Evolutionary conservation across 2,113 vertebrate genomes (phyloP).

Genomic region (Chaenocephalus aceratus): DNA sequence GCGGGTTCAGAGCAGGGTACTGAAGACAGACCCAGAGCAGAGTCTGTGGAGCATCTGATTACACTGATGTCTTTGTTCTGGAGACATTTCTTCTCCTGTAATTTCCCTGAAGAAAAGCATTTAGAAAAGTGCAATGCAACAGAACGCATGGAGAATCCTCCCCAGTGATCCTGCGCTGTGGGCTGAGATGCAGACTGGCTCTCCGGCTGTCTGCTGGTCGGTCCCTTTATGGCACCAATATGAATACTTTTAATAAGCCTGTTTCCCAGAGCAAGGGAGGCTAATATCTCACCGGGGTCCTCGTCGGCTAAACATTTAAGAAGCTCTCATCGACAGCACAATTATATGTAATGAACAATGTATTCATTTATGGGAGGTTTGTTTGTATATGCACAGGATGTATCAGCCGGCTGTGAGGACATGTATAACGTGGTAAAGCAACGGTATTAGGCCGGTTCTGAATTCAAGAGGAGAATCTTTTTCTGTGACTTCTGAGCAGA

Average conservation of each 20-base stretch:
- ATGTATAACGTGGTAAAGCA: background rate
- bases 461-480: background rate
- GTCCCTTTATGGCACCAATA: constrained; percentile 68
- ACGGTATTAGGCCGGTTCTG: background rate
- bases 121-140: constrained; percentile 9
- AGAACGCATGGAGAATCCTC: constrained; percentile 28
- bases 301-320: constrained; percentile 32
- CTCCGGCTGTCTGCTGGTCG: constrained; percentile 28
- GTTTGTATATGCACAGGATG: background rate
- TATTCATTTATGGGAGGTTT: background rate
- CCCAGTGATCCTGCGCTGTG: constrained; percentile 28
- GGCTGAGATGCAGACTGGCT: constrained; percentile 43
- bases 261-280: constrained; percentile 55
- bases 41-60: constrained; percentile 25
- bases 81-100: constrained; percentile 18
- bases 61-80: background rate
- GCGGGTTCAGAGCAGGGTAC: constrained; percentile 24
- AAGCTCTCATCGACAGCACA: constrained; percentile 38
- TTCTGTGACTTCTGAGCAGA: background rate
- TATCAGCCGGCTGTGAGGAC: too few relatives aligned
- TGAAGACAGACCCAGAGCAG: background rate
- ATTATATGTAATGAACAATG: constrained; percentile 20
- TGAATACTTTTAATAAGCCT: constrained; percentile 69
- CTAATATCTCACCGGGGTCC: constrained; percentile 63
- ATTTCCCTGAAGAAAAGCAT: constrained; percentile 39